Conservation (phyloP, 2,797 vertebrate genomes). For the Danio choprae region DNA sequence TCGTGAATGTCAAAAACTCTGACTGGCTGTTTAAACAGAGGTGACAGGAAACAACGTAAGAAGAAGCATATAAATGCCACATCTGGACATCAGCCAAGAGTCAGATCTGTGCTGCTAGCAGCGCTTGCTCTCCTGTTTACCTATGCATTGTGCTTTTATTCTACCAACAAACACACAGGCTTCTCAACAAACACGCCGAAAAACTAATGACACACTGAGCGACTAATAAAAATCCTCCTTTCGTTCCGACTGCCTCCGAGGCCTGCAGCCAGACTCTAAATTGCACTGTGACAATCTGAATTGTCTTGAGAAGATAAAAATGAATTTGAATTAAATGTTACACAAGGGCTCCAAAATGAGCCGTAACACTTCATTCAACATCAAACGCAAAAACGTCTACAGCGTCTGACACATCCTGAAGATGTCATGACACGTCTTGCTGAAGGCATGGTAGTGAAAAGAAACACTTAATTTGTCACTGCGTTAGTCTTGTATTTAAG, state of each 20-base stretch:
- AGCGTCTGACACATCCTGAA: slow-evolving; percentile 16
- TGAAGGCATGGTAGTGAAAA: slow-evolving; percentile 28
- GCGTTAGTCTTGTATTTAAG: neutral
- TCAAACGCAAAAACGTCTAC: neutral
- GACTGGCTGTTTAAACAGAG: slow-evolving; percentile 23
- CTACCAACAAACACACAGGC: neutral
- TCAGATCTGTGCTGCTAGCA: neutral
- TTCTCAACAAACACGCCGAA: slow-evolving; percentile 8
- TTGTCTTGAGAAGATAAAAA: slow-evolving; percentile 35
- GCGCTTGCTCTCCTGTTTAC: neutral
- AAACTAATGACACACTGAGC: slow-evolving; percentile 18
- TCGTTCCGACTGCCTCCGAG: neutral
- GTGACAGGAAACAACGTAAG: slow-evolving; percentile 12
- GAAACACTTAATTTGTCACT: neutral
- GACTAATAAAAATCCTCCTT: slow-evolving; percentile 21
- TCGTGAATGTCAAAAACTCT: slow-evolving; percentile 11
- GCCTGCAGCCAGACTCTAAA: slow-evolving; percentile 27
- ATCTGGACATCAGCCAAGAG: slow-evolving; percentile 26
- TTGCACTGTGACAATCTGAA: neutral
- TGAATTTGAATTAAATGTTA: slow-evolving; percentile 14
- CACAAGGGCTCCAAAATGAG: slow-evolving; percentile 3
- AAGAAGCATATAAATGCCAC: slow-evolving; percentile 1
- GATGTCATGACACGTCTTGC: slow-evolving; percentile 30
- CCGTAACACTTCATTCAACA: neutral
- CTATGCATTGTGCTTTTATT: neutral